Conservation (phyloP, 37 sponge, comb jelly and placozoan genomes). For the Diacarnus erythraeanus region DNA sequence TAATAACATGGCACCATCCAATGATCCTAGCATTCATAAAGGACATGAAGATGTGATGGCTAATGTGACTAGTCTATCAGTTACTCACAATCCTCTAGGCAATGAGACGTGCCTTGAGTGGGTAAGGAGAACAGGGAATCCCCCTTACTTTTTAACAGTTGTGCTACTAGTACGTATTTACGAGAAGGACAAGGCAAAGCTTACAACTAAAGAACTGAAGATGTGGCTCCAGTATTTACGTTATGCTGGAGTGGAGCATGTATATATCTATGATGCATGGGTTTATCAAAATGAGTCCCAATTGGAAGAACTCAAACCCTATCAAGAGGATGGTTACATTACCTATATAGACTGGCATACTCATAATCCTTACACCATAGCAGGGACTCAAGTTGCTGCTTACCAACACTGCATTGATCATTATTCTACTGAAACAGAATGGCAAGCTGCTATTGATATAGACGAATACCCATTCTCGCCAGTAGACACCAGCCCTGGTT, state of each 20-base stretch:
- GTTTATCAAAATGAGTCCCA: conserved; percentile 46
- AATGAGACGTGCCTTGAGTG: neutral
- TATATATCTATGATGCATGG: conserved; percentile 80
- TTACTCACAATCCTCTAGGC: neutral
- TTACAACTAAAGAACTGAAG: conserved; percentile 57
- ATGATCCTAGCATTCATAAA: neutral
- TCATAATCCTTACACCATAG: conserved; percentile 52
- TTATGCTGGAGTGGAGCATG: conserved; percentile 79
- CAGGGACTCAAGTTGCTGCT: conserved; percentile 58
- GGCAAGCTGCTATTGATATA: conserved; percentile 80
- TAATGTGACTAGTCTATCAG: neutral
- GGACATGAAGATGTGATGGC: conserved; percentile 1
- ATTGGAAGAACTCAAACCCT: conserved; percentile 1
- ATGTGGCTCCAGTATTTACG: conserved; percentile 72
- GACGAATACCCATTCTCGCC: conserved; percentile 82
- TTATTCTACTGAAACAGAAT: conserved; percentile 39
- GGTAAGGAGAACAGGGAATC: neutral
- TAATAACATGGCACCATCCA: neutral
- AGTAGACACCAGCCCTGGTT: conserved; percentile 54
- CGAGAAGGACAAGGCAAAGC: conserved; percentile 39
- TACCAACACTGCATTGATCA: conserved; percentile 69
- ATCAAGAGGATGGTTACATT: conserved; percentile 37
- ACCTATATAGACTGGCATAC: conserved; percentile 75
- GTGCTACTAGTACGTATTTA: conserved; percentile 67
- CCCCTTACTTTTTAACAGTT: conserved; percentile 68